Conservation (phyloP, 1,140 invertebrate species). For the Aricia agestis region DNA sequence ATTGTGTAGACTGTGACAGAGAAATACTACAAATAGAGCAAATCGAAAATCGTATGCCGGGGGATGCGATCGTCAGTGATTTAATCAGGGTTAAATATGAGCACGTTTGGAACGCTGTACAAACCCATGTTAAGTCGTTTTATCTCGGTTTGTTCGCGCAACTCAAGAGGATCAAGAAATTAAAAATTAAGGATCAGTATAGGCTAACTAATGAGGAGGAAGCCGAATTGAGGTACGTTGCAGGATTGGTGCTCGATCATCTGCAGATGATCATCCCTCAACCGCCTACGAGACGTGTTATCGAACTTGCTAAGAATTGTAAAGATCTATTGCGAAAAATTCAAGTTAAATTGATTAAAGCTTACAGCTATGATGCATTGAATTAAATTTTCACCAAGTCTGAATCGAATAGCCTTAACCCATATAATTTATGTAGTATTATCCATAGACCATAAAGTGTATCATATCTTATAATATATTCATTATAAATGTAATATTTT, state of each 20-base stretch:
- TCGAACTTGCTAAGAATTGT: background rate
- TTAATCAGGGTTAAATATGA: background rate
- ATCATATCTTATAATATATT: too few species aligned
- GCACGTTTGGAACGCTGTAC: background rate
- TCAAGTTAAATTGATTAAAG: background rate
- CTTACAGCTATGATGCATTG: background rate
- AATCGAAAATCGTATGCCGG: background rate
- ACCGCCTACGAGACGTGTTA: background rate
- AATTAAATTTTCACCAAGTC: background rate
- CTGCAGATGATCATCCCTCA: background rate
- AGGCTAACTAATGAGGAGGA: background rate
- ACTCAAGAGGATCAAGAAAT: background rate
- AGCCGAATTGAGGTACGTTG: background rate
- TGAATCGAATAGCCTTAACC: background rate
- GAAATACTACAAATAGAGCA: background rate
- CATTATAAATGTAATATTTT: too few species aligned
- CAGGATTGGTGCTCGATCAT: background rate
- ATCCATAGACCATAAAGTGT: background rate
- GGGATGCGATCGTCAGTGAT: background rate
- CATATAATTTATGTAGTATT: background rate
- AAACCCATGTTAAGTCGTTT: background rate
- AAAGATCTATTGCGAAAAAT: background rate
- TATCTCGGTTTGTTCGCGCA: background rate
- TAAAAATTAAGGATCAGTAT: background rate
- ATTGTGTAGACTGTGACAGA: background rate